A percentile compares a stretch with the other conserved stretches of the same genome.
Conservation (phyloP, 2,113 vertebrate genomes). For the Carassius carassius region DNA sequence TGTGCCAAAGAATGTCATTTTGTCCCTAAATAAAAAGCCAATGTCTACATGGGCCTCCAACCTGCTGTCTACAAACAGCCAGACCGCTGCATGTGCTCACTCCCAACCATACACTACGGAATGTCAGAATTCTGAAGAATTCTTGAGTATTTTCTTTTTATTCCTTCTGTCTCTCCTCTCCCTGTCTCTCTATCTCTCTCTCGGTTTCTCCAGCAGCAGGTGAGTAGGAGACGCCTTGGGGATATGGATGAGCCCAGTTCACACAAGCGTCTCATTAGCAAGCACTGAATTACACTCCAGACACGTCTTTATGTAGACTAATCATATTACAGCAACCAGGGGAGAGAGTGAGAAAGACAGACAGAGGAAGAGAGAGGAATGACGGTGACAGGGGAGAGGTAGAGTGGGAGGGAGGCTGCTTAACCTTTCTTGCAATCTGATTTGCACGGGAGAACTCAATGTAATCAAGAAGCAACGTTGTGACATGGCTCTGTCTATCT, state of each 20-base stretch:
- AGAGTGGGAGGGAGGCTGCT: constrained; percentile 55
- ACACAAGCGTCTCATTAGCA: constrained; percentile 83
- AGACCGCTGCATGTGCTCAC: background rate
- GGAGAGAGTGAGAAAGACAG: constrained; percentile 57
- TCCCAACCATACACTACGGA: background rate
- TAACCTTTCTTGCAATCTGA: constrained; percentile 76
- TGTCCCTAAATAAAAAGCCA: constrained; percentile 44
- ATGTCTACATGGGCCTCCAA: constrained; percentile 57
- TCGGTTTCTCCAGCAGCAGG: constrained; percentile 65
- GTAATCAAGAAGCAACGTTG: constrained; percentile 79
- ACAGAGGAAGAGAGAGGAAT: constrained; percentile 26
- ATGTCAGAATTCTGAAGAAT: background rate
- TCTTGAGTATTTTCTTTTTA: background rate
- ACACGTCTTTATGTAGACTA: constrained; percentile 84
- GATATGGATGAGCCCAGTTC: constrained; percentile 78
- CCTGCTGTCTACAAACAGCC: constrained; percentile 50
- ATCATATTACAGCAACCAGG: constrained; percentile 77
- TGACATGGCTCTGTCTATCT: constrained; percentile 83
- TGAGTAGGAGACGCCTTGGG: constrained; percentile 72
- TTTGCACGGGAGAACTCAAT: constrained; percentile 80
- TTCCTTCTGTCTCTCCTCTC: background rate
- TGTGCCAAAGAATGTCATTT: constrained; percentile 53
- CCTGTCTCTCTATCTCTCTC: constrained; percentile 17
- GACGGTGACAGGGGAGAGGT: constrained; percentile 51
- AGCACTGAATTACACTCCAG: constrained; percentile 81